phyloP scores from a whole-genome alignment of 2,113 vertebrate species.

The Psittacula cyanocephala region DNA sequence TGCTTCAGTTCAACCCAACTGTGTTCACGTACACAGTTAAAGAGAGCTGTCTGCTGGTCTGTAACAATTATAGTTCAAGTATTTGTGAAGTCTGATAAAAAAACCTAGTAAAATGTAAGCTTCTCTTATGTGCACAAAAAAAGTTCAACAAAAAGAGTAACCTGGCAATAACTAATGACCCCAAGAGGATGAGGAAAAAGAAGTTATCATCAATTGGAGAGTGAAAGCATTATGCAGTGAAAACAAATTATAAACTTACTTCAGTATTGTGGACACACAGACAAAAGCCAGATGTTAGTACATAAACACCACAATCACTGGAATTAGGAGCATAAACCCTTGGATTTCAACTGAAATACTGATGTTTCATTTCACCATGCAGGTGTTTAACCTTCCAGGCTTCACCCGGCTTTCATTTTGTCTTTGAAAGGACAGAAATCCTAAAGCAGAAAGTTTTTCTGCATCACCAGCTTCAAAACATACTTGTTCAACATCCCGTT shows the following conservation, averaged over 20 bases:
- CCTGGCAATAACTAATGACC: neutral
- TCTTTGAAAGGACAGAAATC: neutral
- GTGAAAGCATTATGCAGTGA: neutral
- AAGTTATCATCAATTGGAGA: neutral
- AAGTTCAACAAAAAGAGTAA: neutral
- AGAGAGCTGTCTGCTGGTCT: neutral
- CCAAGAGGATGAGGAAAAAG: neutral
- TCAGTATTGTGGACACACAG: neutral
- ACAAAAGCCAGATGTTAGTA: slow-evolving; percentile 38
- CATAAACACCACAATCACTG: neutral
- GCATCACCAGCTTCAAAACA: neutral
- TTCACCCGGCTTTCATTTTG: neutral
- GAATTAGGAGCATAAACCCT: neutral
- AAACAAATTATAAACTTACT: slow-evolving; percentile 7
- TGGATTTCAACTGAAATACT: neutral
- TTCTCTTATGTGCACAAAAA: neutral
- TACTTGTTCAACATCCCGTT: neutral
- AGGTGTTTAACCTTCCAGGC: neutral
- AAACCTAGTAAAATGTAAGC: neutral
- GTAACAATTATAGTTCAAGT: neutral
- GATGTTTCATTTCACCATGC: neutral
- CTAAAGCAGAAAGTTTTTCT: neutral
- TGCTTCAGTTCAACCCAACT: neutral
- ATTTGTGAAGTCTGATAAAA: neutral
- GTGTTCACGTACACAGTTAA: neutral